Conservation (phyloP, 2,113 vertebrate genomes). For the Proterorhinus semilunaris region DNA sequence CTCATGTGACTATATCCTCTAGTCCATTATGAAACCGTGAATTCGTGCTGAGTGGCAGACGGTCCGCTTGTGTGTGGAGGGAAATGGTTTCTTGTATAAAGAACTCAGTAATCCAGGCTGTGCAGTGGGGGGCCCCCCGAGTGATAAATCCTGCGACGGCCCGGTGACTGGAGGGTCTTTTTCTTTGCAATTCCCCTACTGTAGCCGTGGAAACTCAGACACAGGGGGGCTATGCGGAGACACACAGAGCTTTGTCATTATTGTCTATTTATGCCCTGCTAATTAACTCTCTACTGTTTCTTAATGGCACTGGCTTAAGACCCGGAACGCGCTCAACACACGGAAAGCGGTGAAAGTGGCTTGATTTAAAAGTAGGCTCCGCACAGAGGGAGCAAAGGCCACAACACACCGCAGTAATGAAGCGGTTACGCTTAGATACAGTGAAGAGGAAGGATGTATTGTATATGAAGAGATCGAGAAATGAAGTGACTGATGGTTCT, state of each 20-base stretch:
- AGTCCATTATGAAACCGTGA: constrained; percentile 33
- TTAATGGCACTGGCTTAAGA: constrained; percentile 3
- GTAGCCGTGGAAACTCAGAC: constrained; percentile 26
- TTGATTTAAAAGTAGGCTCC: background rate
- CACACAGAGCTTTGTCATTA: constrained; percentile 46
- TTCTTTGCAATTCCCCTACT: constrained; percentile 29
- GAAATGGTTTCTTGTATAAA: constrained; percentile 29
- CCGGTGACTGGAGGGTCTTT: constrained; percentile 24
- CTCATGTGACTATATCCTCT: background rate
- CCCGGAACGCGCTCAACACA: constrained; percentile 8
- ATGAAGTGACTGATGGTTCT: too few species aligned
- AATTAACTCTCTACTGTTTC: constrained; percentile 26
- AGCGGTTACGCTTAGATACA: background rate
- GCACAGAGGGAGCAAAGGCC: background rate
- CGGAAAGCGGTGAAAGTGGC: constrained; percentile 10
- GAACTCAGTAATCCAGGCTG: constrained; percentile 47
- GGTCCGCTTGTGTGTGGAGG: constrained; percentile 14
- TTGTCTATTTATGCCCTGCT: constrained; percentile 43
- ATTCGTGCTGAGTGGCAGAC: constrained; percentile 28
- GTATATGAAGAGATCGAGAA: too few species aligned
- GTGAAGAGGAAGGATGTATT: too few species aligned
- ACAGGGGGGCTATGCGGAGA: constrained; percentile 11
- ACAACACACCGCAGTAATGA: background rate
- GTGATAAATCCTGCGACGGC: constrained; percentile 36
- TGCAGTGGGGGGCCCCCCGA: constrained; percentile 32